Evolutionary conservation across 2,888 invertebrate genomes (phyloP).

Genomic region (Uropetala carovei): DNA sequence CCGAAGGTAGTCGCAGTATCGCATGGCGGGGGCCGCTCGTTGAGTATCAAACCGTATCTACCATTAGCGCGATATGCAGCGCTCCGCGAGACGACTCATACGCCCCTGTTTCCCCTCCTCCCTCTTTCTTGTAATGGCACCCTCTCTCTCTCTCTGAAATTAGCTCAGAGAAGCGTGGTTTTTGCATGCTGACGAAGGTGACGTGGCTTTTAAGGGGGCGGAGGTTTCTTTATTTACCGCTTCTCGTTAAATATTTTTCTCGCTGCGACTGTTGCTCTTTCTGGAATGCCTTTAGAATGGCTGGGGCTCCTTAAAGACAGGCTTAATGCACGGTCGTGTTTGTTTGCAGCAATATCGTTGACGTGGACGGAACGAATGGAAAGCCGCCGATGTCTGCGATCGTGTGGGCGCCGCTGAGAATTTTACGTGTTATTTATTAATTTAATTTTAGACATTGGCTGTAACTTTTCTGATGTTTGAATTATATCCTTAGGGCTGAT

Average conservation of each 20-base stretch:
- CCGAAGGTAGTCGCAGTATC: neutral
- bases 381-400: too few species aligned
- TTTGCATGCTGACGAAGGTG: neutral
- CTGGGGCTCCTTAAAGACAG: neutral
- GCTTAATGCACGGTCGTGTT: too few species aligned
- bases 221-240: neutral
- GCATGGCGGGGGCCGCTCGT: neutral
- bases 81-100: neutral
- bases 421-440: too few species aligned
- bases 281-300: neutral
- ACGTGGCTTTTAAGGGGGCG: neutral
- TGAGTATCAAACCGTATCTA: neutral
- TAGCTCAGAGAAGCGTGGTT: neutral
- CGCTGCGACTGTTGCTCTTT: neutral
- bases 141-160: neutral
- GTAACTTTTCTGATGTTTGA: too few species aligned
- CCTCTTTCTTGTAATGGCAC: neutral
- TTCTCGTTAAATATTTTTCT: neutral
- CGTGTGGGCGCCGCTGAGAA: too few species aligned
- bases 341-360: too few species aligned
- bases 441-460: too few species aligned
- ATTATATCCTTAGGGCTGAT: too few species aligned
- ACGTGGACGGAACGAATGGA: too few species aligned
- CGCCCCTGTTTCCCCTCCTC: neutral
- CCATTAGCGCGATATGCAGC: conserved; percentile 5